phyloP scores from a whole-genome alignment of 2,797 vertebrate genomes.

The Acanthurus lineatus region DNA sequence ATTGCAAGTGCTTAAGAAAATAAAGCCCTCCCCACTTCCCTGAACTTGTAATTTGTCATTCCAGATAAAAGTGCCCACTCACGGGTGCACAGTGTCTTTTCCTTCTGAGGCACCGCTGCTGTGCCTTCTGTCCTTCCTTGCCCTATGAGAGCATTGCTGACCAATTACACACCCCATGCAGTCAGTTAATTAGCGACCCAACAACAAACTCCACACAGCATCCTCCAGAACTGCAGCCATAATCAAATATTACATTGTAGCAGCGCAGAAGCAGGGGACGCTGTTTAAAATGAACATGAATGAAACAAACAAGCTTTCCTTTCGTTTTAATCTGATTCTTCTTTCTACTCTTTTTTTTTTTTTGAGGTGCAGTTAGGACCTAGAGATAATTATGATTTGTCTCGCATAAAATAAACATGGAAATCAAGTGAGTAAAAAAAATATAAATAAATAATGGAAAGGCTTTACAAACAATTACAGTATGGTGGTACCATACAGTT shows the following conservation, averaged over 20 bases:
- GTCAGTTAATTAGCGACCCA: slow-evolving; percentile 45
- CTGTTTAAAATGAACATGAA: slow-evolving; percentile 64
- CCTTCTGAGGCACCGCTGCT: slow-evolving; percentile 72
- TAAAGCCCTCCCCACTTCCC: slow-evolving; percentile 64
- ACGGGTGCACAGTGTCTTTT: slow-evolving; percentile 68
- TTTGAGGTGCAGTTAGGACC: slow-evolving; percentile 80
- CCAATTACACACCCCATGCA: slow-evolving; percentile 46
- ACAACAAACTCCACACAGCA: slow-evolving; percentile 43
- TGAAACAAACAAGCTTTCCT: slow-evolving; percentile 72
- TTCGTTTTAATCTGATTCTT: slow-evolving; percentile 80
- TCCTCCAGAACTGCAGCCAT: slow-evolving; percentile 50
- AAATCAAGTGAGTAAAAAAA: slow-evolving; percentile 65
- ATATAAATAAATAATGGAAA: slow-evolving; percentile 55
- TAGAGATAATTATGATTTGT: slow-evolving; percentile 77
- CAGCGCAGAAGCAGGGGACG: slow-evolving; percentile 63
- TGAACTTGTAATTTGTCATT: slow-evolving; percentile 78
- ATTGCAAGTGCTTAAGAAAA: slow-evolving; percentile 79
- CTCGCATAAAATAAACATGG: slow-evolving; percentile 69
- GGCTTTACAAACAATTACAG: slow-evolving; percentile 70
- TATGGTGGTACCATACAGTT: slow-evolving; percentile 71
- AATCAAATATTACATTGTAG: slow-evolving; percentile 55
- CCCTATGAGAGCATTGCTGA: slow-evolving; percentile 48
- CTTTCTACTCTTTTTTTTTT: slow-evolving; percentile 58
- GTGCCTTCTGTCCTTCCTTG: slow-evolving; percentile 73
- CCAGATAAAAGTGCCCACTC: slow-evolving; percentile 72